phyloP scores from a whole-genome alignment of 2,113 vertebrate genomes.

The Pavo muticus region DNA sequence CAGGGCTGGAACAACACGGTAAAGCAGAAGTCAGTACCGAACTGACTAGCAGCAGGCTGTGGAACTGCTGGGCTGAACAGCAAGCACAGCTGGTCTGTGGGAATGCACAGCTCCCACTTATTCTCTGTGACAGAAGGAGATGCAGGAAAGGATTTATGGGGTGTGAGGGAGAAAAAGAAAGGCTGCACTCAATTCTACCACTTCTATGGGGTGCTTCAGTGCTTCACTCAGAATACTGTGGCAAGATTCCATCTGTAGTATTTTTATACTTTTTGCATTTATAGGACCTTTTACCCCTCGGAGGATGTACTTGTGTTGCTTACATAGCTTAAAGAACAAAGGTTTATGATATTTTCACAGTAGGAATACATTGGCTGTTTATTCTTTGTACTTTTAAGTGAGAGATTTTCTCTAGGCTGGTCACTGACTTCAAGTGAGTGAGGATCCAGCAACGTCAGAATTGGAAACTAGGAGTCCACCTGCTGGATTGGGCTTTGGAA shows the following conservation, averaged over 20 bases:
- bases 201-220: neutral
- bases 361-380: neutral
- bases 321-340: neutral
- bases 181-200: neutral
- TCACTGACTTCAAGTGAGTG: neutral
- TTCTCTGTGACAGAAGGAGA: neutral
- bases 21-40: neutral
- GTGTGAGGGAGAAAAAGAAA: neutral
- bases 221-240: accelerated
- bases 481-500: neutral
- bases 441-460: neutral
- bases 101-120: neutral
- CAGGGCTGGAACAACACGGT: neutral
- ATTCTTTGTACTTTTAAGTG: neutral
- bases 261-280: neutral
- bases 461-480: neutral
- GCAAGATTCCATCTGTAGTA: neutral
- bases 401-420: neutral
- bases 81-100: neutral
- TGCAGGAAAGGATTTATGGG: neutral
- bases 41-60: neutral
- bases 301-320: neutral
- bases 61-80: neutral
- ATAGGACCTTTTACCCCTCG: neutral
- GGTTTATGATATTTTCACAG: neutral